Base-by-base conservation (phyloP, 2,113 vertebrate species). In the Tragelaphus strepsiceros region DNA sequence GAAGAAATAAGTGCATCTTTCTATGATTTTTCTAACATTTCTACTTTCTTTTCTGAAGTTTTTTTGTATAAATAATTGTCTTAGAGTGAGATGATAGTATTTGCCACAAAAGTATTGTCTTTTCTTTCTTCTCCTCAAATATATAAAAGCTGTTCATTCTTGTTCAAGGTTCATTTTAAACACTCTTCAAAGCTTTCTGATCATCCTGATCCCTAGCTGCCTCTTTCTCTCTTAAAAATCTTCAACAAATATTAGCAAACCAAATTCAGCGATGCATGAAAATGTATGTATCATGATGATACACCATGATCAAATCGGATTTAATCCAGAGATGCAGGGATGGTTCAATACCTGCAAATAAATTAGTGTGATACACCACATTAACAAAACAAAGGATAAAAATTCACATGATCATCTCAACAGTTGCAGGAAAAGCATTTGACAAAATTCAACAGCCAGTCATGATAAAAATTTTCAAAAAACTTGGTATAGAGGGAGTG, bases 1-100 rank as follows among this genome's bases (percentile, higher is more conserved):
- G 54, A 94, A 89, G 64, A 78, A 53, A 96, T 67, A 94, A 96
- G 7, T 71, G 10, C 10, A 53, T 88, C 32, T 94, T 96, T 64
- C 24, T 19, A 7, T 56, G 30, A 83, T 39, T 22, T n/a, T 77
- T 26, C 49, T 71, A 43, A 54, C 35, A 62, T 89, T 88, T 96
- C 49, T 59, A 30, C 10, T 53, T 94, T 81, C 14, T 77, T 61
- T 39, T 13, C 32, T 83, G 28, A 56, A 83, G 30, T 16, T 59
- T 28, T 30, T 43, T 94, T 30, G 59, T 14, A 49, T 58, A 62
- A 88, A 51, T 35, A 62, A 17, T 74, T 92, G 26, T 71, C 43
- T 87, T 81, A 80, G 19, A 71, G 28, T 39, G 13, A 3, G 30
- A 35, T 92, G 89, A 62, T 82, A 74, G n/a, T 54, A 91, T 14